These are phyloP conservation scores for Colistium nudipinnis DNA, from an alignment of 2,113 vertebrate genomes.

Conservation along the genomic window DNA sequence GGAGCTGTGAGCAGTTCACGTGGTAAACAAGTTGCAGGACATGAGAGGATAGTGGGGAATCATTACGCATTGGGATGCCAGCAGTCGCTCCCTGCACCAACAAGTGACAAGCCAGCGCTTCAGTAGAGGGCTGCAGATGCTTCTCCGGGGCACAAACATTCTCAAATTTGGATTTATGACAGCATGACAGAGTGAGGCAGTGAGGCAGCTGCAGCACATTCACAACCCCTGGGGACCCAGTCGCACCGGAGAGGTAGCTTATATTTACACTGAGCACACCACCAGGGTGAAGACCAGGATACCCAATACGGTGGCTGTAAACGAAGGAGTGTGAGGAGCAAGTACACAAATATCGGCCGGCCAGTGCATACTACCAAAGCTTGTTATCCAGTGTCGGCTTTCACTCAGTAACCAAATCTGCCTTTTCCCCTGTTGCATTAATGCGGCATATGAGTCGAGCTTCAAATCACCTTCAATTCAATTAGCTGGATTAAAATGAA, in stretches of 20 bases:
- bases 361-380: background rate
- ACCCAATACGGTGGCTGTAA: slow-evolving; percentile 26
- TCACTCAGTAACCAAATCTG: slow-evolving; percentile 6
- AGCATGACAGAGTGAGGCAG: slow-evolving; percentile 7
- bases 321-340: slow-evolving; percentile 9
- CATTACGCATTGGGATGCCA: background rate
- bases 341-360: slow-evolving; percentile 27
- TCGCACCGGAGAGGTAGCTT: background rate
- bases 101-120: background rate
- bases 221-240: background rate
- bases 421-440: background rate
- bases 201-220: slow-evolving; percentile 6
- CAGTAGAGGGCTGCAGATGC: background rate
- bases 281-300: background rate
- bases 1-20: slow-evolving; percentile 37
- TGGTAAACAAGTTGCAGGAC: slow-evolving; percentile 56
- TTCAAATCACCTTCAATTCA: background rate
- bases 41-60: background rate
- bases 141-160: background rate
- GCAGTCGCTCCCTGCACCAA: background rate
- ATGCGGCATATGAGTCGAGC: background rate
- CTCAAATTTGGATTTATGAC: background rate
- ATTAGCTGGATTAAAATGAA: background rate
- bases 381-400: slow-evolving; percentile 6
- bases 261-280: slow-evolving; percentile 5